Percentiles rank a stretch among this genome's conserved stretches.
phyloP scores from a whole-genome alignment of 2,888 invertebrate species.

The Conomelus anceps region DNA sequence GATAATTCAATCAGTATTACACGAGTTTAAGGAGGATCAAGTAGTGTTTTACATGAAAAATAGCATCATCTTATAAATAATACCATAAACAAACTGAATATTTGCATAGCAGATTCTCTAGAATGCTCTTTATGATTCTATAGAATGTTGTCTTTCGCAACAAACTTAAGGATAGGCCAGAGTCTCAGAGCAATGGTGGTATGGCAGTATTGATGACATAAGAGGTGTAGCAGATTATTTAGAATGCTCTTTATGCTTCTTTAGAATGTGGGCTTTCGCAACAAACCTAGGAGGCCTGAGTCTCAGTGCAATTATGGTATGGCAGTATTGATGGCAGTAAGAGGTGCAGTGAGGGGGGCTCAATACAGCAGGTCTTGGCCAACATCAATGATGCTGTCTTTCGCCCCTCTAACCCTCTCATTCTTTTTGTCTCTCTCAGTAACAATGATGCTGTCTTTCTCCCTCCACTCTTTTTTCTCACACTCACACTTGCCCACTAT shows the following conservation, averaged over 20 bases:
- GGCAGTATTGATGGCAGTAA: background rate
- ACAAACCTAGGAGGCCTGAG: background rate
- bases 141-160: background rate
- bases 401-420: too few species aligned
- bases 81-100: too few species aligned
- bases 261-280: background rate
- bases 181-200: background rate
- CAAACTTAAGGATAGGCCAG: background rate
- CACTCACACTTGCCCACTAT: background rate
- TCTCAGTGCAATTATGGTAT: background rate
- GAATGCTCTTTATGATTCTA: too few species aligned
- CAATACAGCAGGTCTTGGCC: background rate
- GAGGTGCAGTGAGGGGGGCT: too few species aligned
- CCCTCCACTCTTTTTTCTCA: background rate
- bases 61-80: too few species aligned
- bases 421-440: too few species aligned
- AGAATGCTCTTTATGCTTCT: too few species aligned
- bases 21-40: too few species aligned
- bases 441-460: background rate
- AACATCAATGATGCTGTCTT: background rate
- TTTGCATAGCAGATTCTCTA: too few species aligned
- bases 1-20: too few species aligned
- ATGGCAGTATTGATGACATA: background rate
- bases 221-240: too few species aligned
- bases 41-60: too few species aligned